Base-by-base conservation (phyloP, 2,888 invertebrate species). In the Noctua janthe region DNA sequence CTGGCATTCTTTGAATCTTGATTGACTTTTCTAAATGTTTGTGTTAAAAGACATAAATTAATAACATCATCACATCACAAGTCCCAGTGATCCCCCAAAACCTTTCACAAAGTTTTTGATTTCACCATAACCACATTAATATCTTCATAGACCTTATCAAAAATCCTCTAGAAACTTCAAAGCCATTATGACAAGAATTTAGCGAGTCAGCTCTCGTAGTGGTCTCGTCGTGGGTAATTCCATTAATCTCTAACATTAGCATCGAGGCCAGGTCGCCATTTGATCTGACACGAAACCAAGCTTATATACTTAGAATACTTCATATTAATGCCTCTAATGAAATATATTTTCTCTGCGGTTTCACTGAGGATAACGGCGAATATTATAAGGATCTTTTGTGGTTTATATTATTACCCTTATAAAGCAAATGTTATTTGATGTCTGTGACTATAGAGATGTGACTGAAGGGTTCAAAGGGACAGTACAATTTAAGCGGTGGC, bases 201-300 rank as follows among this genome's bases (percentile, higher is more conserved):
- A 90, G 91, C 90, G 90, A 92, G 92, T 91, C 90, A 90, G 83
- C 89, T 89, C 88, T 89, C 87, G 90, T 87, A 88, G 90, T 87
- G 89, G 89, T 88, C 91, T 86, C 90, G 91, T 90, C 90, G 92
- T 92, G 90, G 91, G 92, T 95, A 94, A 95, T 95, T 94, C 93
- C 94, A 95, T 96, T 95, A 95, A 95, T 95, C 94, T 94, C 89
- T 88, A 90, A 94, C 94, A 95, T 95, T 95, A 95, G 92, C 95
- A 94, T 95, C 90, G 94, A 92, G 94, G 94, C 94, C 94, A 93
- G 93, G 92, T 92, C 92, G 93, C 91, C 93, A 92, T 95, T 95
- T 95, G 94, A 95, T 95, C 94, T 94, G 92, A 88, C 92, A 87
- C 88, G 88, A 90, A 88, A 91, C 87, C 87, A 88, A 91, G 91